Base-by-base conservation (phyloP, 2,888 invertebrate species). In the Aproaerema taeniolella region DNA sequence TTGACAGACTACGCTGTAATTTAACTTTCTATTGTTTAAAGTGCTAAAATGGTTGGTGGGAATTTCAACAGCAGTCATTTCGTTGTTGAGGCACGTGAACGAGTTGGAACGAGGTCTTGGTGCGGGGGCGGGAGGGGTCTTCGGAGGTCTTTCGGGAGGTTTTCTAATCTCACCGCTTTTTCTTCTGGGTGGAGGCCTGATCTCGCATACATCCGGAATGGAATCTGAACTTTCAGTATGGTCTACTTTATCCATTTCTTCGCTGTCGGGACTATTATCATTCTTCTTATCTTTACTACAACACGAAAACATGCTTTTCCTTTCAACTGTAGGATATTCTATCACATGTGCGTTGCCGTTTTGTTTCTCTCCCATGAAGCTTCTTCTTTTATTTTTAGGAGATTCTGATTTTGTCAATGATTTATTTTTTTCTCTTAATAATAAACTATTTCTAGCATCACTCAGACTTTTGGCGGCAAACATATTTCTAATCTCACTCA, bases 271-370 rank as follows among this genome's bases (percentile, higher is more conserved):
- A 20, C 67, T 87, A 39, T 88, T 88, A 31, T 87, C 88, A 28
- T 72, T 88, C 67, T 69, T 88, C 70, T 76, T 86, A 53, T 87
- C 87, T 73, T 89, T 91, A 39, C 90, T 89, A 58, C 92, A 92
- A 61, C 92, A 92, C 2, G 92, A 92, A 63, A 92, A 92, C 66
- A 91, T 89, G 39, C 91, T 90, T 76, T 91, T 92, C 30, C 92
- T 85, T 65, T 92, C 92, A 2, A 92, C 90, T 1, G 92, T 92
- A 0, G 92, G 89, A 58, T 92, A 92, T 59, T 92, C 92, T 58
- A 92, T 92, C 26, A 92, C 85, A 52, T 90, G 90, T 10, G 80
- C 75, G 33, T 55, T 79, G 8, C 85, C 82, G 45, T 86, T 87
- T 30, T 81, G 81, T 46, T 81, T 86, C 2, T 86, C 86, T 24